These are phyloP conservation scores for Chrysolina oricalcia DNA, from an alignment of 2,888 invertebrate genomes.

Conservation along the genomic window DNA sequence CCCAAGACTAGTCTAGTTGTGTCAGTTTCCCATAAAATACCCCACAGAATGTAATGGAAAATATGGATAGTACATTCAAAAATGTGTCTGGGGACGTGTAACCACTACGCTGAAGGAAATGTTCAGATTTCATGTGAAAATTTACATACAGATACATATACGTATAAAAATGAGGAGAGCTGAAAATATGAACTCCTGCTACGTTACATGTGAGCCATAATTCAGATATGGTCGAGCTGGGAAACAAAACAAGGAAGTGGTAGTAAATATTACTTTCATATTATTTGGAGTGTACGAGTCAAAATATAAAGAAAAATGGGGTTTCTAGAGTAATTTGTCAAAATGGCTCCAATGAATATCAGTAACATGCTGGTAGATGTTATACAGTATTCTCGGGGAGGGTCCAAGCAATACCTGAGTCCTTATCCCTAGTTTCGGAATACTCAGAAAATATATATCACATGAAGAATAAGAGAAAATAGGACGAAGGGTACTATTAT, in stretches of 20 bases:
- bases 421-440: too few species aligned
- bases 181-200: constrained; percentile 13
- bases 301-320: not conserved
- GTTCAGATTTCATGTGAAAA: constrained; percentile 34
- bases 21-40: not conserved
- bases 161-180: constrained; percentile 3
- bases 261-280: not conserved
- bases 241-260: not conserved
- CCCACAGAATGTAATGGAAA: constrained; percentile 27
- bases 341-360: too few species aligned
- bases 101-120: constrained; percentile 33
- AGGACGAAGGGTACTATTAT: too few species aligned
- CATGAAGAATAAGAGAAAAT: too few species aligned
- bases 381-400: too few species aligned
- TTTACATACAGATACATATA: constrained; percentile 8
- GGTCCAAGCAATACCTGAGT: too few species aligned
- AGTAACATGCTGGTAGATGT: too few species aligned
- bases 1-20: not conserved
- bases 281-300: not conserved
- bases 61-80: constrained; percentile 35
- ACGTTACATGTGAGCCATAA: not conserved
- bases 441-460: too few species aligned
- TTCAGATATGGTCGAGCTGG: constrained; percentile 1
- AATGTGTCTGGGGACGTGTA: constrained; percentile 41
- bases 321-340: not conserved